Base-by-base conservation (phyloP, 2,113 vertebrate species). In the Saccopteryx bilineata region DNA sequence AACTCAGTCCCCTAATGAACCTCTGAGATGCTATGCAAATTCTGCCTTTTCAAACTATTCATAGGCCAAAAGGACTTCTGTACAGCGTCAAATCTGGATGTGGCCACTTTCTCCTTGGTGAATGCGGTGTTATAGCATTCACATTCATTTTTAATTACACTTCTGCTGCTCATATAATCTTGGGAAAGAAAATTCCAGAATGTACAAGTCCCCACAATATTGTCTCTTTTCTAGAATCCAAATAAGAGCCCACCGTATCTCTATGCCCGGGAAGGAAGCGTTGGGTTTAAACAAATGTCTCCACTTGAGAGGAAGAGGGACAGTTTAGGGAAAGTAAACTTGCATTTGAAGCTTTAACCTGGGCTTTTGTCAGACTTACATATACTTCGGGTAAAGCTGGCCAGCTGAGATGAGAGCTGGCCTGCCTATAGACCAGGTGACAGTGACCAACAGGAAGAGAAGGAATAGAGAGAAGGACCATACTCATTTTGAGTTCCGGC, bases 391-490 rank as follows among this genome's bases (percentile, higher is more conserved):
- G 97, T 97, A 75, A 95, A 98, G 98, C 97, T 94, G 97, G 96
- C 97, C 96, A 97, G 98, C 98, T 98, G 97, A 97, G 97, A 97
- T 97, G 94, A 97, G 97, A 97, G 97, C 96, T 96, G 96, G 97
- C 96, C 97, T 96, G 97, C 94, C 97, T 97, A 82, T 90, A 97
- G 96, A 94, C 98, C 98, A 98, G 98, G 97, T 98, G 98, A 98
- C 98, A 0, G 97, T 98, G 98, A 98, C 97, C 98, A 97, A 98
- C 98, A 96, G 98, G 97, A 97, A 98, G 98, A 98, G 98, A 98
- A 97, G 97, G 94, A 96, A 97, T 65, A 97, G 96, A 98, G 96
- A 98, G 97, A 98, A 95, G 96, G 94, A 69, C 96, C 97, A 93
- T 46, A 80, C 93, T 87, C 96, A 68, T 97, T 97, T 69, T 65